phyloP scores from a whole-genome alignment of 2,113 vertebrate genomes.

The Dipodomys stephensi region DNA sequence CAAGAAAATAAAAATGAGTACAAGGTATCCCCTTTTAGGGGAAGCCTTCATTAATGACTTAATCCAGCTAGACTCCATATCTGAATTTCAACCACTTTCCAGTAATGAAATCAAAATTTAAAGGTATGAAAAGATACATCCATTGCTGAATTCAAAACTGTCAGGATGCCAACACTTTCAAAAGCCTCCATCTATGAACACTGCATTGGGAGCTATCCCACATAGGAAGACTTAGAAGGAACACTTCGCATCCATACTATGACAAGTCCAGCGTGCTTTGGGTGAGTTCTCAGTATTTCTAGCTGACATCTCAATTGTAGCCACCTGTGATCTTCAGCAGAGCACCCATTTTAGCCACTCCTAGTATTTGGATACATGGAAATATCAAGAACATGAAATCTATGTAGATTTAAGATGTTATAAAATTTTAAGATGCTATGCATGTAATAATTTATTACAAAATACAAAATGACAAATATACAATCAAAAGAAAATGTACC shows the following conservation, averaged over 20 bases:
- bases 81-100: not conserved
- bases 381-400: not conserved
- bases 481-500: not conserved
- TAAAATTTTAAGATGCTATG: not conserved
- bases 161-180: not conserved
- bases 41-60: not conserved
- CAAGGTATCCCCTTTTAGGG: not conserved
- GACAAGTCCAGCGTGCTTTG: not conserved
- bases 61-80: not conserved
- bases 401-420: not conserved
- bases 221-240: not conserved
- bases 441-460: not conserved
- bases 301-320: not conserved
- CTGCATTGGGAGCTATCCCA: not conserved
- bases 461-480: not conserved
- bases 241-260: not conserved
- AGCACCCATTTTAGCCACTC: not conserved
- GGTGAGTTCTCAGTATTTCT: not conserved
- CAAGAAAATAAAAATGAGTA: not conserved
- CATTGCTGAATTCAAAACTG: not conserved
- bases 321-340: not conserved
- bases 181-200: not conserved
- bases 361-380: not conserved
- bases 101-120: not conserved
- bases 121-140: not conserved